Base-by-base conservation (phyloP, 2,797 vertebrate species). In the Pipistrellus pipistrellus region DNA sequence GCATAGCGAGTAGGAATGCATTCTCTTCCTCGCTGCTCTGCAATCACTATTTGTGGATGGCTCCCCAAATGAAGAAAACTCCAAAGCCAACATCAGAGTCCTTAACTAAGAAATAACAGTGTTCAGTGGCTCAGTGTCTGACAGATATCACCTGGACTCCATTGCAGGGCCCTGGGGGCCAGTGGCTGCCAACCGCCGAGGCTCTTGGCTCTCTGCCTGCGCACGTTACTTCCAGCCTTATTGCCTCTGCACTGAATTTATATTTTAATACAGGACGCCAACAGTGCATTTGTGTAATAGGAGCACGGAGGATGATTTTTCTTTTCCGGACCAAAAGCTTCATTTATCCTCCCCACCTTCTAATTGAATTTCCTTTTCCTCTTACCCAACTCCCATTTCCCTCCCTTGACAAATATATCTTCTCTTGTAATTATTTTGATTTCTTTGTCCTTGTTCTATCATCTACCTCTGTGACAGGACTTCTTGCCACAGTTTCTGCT, bases 31-130 rank as follows among this genome's bases (percentile, higher is more conserved):
- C 76, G 84, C 68, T 84, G 72, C 20, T 77, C 38, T 81, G 68
- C 11, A 95, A 30, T 92, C 78, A 62, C 71, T 94, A n/a, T 77
- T 94, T 91, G 91, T 94, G 90, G 94, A 95, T 88, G 91, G 66
- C 44, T 93, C 68, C 51, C n/a, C 0, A 95, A 95, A 92, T 64
- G 85, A 94, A 93, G 95, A 87, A 93, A 85, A 86, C 89, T 95
- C 95, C 83, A 85, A 97, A 94, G 85, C 85, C 88, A 96, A 93
- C 85, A 68, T 88, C 80, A 75, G 75, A 95, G 90, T 94, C 83
- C 92, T 97, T 97, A 96, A 97, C 96, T 96, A 97, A 96, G 95
- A 97, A 97, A 88, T 97, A 96, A 88, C 93, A 82, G 51, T 85
- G 76, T 77, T 93, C 89, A 71, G 12, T 92, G 84, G 86, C 82